A percentile compares a stretch with the other conserved stretches of the same genome.
Evolutionary conservation across 2,113 vertebrate species (phyloP).

Genomic region (Stictonetta naevosa): DNA sequence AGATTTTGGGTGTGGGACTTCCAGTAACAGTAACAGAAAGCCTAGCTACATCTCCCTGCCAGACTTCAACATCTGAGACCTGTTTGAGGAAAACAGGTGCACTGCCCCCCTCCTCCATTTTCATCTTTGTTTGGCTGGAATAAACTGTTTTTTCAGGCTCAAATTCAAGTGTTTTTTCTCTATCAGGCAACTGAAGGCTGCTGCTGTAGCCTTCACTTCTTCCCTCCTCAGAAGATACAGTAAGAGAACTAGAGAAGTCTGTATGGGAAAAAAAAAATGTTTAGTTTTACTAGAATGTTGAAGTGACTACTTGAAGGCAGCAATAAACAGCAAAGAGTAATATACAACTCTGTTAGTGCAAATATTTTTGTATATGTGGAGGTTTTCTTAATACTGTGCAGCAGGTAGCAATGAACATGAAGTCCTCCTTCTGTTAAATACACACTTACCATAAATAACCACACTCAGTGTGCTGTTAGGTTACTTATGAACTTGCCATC

Average conservation of each 20-base stretch:
- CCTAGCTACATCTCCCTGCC: slow-evolving; percentile 81
- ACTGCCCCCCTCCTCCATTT: slow-evolving; percentile 76
- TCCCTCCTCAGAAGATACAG: slow-evolving; percentile 85
- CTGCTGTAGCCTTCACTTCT: slow-evolving; percentile 84
- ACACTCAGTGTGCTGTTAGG: not conserved
- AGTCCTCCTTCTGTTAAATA: not conserved
- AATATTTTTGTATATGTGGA: not conserved
- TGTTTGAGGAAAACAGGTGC: slow-evolving; percentile 85
- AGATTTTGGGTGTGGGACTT: slow-evolving; percentile 84
- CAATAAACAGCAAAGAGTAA: not conserved
- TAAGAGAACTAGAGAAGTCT: slow-evolving; percentile 87
- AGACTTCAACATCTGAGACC: slow-evolving; percentile 77
- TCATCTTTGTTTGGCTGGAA: slow-evolving; percentile 80
- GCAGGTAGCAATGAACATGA: not conserved
- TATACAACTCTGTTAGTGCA: not conserved
- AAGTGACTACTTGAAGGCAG: not conserved
- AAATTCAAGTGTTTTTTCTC: slow-evolving; percentile 92
- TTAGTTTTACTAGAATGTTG: slow-evolving; percentile 67
- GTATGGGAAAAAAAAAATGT: slow-evolving; percentile 82
- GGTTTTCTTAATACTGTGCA: not conserved
- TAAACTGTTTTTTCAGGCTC: slow-evolving; percentile 85
- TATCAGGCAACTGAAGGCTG: slow-evolving; percentile 81
- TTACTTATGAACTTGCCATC: not conserved
- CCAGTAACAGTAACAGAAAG: slow-evolving; percentile 86
- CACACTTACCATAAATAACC: not conserved